Evolutionary conservation across 2,113 vertebrate genomes (phyloP).

Genomic region (Grus americana): DNA sequence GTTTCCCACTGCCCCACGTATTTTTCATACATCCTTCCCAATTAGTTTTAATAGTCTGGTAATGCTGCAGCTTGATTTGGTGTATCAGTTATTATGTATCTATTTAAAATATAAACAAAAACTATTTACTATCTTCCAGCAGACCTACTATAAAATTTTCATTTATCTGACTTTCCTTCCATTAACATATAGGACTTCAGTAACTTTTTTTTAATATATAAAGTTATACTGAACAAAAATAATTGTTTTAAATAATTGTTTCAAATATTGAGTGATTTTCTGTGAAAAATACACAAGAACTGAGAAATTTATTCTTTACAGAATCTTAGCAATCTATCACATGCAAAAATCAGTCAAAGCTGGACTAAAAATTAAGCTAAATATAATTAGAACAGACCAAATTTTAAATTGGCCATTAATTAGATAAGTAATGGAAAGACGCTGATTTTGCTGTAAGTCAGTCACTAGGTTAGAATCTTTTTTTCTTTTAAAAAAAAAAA

Average conservation of each 20-base stretch:
- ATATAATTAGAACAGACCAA: background rate
- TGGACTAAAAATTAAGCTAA: background rate
- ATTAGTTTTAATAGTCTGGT: background rate
- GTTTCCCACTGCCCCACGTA: rapidly evolving
- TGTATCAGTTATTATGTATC: background rate
- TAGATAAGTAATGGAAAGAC: background rate
- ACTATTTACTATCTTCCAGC: background rate
- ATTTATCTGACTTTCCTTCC: background rate
- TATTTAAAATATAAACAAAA: background rate
- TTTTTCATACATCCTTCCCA: background rate
- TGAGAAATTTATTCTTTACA: background rate
- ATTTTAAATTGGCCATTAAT: background rate
- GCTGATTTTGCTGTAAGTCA: background rate
- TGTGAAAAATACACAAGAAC: background rate
- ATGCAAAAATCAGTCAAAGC: background rate
- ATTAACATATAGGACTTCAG: background rate
- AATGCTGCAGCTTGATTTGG: background rate
- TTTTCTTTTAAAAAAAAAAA: background rate
- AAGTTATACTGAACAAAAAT: background rate
- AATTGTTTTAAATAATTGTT: background rate
- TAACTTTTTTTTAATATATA: background rate
- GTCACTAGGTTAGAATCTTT: background rate
- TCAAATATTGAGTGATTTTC: background rate
- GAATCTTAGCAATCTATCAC: background rate
- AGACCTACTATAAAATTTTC: background rate